These are phyloP conservation scores for Thymelicus acteon DNA, from an alignment of 2,888 invertebrate genomes.

Conservation along the genomic window DNA sequence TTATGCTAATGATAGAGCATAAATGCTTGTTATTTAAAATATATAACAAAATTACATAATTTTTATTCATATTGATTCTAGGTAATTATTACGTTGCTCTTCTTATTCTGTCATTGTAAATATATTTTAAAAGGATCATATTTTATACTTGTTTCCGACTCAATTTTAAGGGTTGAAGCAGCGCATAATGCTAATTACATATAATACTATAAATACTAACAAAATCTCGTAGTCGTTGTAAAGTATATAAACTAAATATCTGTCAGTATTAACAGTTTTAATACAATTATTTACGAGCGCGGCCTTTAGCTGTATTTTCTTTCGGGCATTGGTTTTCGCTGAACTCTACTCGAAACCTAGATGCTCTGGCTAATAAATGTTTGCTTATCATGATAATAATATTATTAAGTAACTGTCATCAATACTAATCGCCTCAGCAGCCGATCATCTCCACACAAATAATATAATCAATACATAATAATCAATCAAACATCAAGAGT, in stretches of 20 bases:
- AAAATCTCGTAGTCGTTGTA: not conserved
- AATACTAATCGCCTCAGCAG: constrained; percentile 1
- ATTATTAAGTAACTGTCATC: constrained; percentile 6
- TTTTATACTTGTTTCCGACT: no score
- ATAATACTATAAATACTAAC: not conserved
- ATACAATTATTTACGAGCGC: constrained; percentile 36
- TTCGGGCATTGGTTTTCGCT: constrained; percentile 18
- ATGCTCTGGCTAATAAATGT: constrained; percentile 32
- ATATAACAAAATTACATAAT: no score
- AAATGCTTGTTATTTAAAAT: no score
- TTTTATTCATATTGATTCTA: no score
- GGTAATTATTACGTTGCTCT: no score
- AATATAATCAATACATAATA: no score
- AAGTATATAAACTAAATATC: not conserved
- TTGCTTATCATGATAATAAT: constrained; percentile 29
- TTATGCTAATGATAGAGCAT: no score
- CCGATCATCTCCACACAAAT: not conserved
- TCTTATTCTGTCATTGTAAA: no score
- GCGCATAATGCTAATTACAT: not conserved
- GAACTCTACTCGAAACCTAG: not conserved
- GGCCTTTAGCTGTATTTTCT: constrained; percentile 22
- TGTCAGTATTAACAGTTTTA: not conserved
- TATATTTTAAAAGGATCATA: no score
- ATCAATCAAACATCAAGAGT: not conserved
- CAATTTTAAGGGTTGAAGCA: no score